Evolutionary conservation across 2,113 vertebrate species (phyloP).

Genomic region (Chauna torquata): DNA sequence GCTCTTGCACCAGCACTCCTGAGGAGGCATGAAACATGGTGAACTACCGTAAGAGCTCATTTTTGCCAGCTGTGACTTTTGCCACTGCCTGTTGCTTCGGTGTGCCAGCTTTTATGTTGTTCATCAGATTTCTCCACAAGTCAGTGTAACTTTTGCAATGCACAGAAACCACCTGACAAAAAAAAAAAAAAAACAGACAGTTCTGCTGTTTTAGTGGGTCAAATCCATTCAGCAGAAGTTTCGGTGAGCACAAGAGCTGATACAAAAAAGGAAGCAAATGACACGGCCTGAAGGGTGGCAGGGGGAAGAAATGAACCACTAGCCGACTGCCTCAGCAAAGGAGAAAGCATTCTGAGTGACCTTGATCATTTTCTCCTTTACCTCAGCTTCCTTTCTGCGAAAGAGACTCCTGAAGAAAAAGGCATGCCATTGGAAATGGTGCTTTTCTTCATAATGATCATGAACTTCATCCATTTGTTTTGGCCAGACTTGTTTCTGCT

Average conservation of each 20-base stretch:
- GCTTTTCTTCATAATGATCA: background rate
- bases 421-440: background rate
- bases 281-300: background rate
- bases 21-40: accelerated
- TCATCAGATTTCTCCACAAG: background rate
- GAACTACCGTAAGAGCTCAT: background rate
- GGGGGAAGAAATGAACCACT: background rate
- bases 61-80: background rate
- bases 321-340: background rate
- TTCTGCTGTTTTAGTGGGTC: background rate
- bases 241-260: background rate
- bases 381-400: constrained; percentile 14
- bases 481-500: background rate
- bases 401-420: background rate
- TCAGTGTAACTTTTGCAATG: background rate
- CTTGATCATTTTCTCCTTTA: constrained; percentile 16
- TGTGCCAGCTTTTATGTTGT: background rate
- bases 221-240: background rate
- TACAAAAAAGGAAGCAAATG: background rate
- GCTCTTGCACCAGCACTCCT: background rate
- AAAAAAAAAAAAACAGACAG: background rate
- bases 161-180: background rate
- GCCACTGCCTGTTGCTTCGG: background rate
- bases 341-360: background rate
- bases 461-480: background rate